Evolutionary conservation across 23 tunicate genomes (phyloP), one percentile per base, ranked within the genome.

Genomic region (Styela clava): DNA sequence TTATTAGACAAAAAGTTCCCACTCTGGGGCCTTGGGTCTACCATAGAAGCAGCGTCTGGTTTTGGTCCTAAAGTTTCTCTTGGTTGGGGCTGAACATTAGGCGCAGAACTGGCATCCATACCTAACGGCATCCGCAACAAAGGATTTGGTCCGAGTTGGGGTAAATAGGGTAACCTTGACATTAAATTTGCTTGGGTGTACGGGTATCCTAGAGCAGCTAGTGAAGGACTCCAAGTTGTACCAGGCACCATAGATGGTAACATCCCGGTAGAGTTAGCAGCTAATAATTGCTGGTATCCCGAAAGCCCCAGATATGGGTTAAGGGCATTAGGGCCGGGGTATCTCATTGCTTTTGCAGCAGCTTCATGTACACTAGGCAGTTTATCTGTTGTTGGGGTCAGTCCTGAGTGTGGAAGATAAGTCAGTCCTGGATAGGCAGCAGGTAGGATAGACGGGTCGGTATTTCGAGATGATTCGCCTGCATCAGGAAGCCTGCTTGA

Each of bases 121-220:
- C 31, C 37, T 56, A 76, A 24, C 1, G 63, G 81, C 81, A 76
- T 76, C 81, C 81, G 35, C 0, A 76, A 22, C 21, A 76, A 20
- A 0, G 81, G 33, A 28, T 52, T 76, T 29, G 20, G 81, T 0
- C 52, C 32, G 21, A 29, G n/a, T 35, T 71, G 77, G 29, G 81
- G 81, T 9, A 76, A 33, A 32, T 31, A 34, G 9, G 78, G 78
- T 20, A 34, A 16, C 18, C 81, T 52, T 52, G 64, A 7, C n/a
- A 76, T 18, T 52, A 76, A 52, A 24, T 56, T 56, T 16, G 63
- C 24, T 24, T 76, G 81, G 33, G 64, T 37, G 64, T 76, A 76
- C 21, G 81, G 62, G 52, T n/a, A 34, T 18, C 81, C 81, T 21
- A 76, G 52, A 25, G 30, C 65, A n/a, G 81, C 81, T 20, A 44